These are phyloP conservation scores for Pantelozetes paolii DNA, from an alignment of 2,888 invertebrate species.

Conservation along the genomic window DNA sequence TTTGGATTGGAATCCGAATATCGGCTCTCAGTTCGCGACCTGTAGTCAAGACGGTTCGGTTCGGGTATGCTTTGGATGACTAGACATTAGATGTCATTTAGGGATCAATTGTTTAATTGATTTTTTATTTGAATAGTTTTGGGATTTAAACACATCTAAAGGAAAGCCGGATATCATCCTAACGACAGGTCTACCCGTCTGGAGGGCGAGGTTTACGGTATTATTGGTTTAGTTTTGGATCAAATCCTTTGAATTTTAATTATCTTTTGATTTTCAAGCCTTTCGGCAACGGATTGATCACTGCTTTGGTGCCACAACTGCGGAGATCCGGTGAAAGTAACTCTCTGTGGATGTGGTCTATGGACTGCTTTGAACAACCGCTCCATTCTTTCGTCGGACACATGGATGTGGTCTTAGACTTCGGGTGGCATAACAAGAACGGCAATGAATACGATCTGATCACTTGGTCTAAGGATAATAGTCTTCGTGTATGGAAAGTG, in stretches of 20 bases:
- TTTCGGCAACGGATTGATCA: constrained; percentile 84
- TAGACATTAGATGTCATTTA: not conserved
- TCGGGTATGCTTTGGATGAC: constrained; percentile 51
- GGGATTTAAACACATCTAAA: constrained; percentile 75
- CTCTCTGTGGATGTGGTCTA: constrained; percentile 72
- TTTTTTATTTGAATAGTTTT: constrained; percentile 59
- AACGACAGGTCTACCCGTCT: constrained; percentile 69
- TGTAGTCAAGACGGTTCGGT: constrained; percentile 93
- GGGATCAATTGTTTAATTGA: not conserved
- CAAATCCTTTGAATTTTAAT: constrained; percentile 7
- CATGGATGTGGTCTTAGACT: constrained; percentile 87
- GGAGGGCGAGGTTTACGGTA: constrained; percentile 79
- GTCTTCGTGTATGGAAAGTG: constrained; percentile 81
- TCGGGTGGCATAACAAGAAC: constrained; percentile 74
- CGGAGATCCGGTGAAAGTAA: constrained; percentile 72
- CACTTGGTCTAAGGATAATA: constrained; percentile 93
- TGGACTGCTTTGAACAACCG: constrained; percentile 57
- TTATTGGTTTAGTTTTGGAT: constrained; percentile 49
- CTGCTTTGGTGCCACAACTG: constrained; percentile 85
- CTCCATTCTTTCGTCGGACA: constrained; percentile 91
- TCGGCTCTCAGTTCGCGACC: constrained; percentile 57
- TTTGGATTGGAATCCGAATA: constrained; percentile 74
- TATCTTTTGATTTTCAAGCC: constrained; percentile 55
- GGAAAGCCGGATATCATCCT: constrained; percentile 76
- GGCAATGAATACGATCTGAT: constrained; percentile 74